A percentile compares a stretch with the other conserved stretches of the same genome.
Evolutionary conservation across 2,797 vertebrate genomes (phyloP).

Genomic region (Cheirogaleus major): DNA sequence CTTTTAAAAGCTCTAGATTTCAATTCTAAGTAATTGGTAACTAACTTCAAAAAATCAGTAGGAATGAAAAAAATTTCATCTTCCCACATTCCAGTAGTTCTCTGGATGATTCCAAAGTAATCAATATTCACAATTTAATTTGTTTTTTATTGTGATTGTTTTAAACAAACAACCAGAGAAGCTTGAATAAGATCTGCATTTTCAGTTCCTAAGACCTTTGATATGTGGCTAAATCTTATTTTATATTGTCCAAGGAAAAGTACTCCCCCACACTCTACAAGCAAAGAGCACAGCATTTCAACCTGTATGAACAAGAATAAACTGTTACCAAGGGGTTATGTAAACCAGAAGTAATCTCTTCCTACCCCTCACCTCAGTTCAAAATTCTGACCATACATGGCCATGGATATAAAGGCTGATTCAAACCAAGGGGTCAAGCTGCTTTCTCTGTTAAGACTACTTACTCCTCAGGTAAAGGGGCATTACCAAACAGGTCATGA

Average conservation of each 20-base stretch:
- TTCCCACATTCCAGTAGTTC: slow-evolving; percentile 7
- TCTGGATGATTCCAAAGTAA: slow-evolving; percentile 48
- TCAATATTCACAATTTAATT: slow-evolving; percentile 32
- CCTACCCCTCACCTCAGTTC: slow-evolving; percentile 11
- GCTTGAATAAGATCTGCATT: slow-evolving; percentile 34
- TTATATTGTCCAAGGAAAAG: slow-evolving; percentile 26
- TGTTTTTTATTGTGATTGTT: neutral
- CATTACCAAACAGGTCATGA: neutral
- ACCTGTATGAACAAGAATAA: slow-evolving; percentile 47
- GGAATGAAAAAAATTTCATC: neutral
- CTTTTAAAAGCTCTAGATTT: slow-evolving; percentile 35
- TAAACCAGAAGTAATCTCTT: slow-evolving; percentile 32
- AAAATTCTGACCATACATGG: slow-evolving; percentile 28
- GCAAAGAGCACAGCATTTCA: slow-evolving; percentile 50
- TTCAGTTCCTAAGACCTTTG: slow-evolving; percentile 46
- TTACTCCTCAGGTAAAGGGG: slow-evolving; percentile 65
- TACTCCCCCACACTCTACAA: neutral
- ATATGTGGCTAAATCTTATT: slow-evolving; percentile 12
- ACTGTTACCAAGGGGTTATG: neutral
- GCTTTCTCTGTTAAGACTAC: slow-evolving; percentile 40
- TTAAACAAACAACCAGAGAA: slow-evolving; percentile 20
- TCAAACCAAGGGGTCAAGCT: slow-evolving; percentile 50
- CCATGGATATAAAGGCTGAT: neutral
- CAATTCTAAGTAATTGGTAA: slow-evolving; percentile 48
- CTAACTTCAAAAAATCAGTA: slow-evolving; percentile 45